Conservation (phyloP, 2,888 invertebrate species). For the Alcis repandata region DNA sequence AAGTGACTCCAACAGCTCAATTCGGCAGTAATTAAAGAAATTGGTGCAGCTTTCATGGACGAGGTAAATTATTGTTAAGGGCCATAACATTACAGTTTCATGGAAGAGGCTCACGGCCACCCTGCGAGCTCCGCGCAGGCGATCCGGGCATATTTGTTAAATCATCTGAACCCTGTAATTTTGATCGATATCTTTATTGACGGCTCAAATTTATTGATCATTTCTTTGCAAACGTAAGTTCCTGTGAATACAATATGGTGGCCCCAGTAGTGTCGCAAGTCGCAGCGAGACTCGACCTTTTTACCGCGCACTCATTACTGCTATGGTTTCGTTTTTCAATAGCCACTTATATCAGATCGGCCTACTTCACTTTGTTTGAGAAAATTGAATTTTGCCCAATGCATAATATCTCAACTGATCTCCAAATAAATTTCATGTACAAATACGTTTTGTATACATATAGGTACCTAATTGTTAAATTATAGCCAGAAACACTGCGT, state of each 20-base stretch:
- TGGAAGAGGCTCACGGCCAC: conserved; percentile 80
- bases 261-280: conserved; percentile 74
- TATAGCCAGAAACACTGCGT: too few relatives aligned
- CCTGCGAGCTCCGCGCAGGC: conserved; percentile 73
- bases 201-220: conserved; percentile 84
- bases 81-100: conserved; percentile 80
- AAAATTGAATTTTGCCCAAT: conserved; percentile 76
- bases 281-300: conserved; percentile 71
- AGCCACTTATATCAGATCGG: conserved; percentile 81
- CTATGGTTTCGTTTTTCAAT: conserved; percentile 84
- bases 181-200: conserved; percentile 87
- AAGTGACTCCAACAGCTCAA: conserved; percentile 73
- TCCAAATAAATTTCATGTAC: conserved; percentile 23
- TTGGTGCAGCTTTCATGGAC: conserved; percentile 75
- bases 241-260: conserved; percentile 77
- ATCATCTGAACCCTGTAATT: conserved; percentile 85
- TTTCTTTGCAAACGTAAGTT: conserved; percentile 81
- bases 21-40: conserved; percentile 75
- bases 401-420: conserved; percentile 57
- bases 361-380: conserved; percentile 77
- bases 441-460: background rate
- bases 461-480: too few relatives aligned
- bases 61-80: conserved; percentile 77
- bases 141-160: conserved; percentile 84
- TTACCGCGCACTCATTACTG: conserved; percentile 75